phyloP scores from a whole-genome alignment of 2,888 invertebrate species.

The Agrotis puta region DNA sequence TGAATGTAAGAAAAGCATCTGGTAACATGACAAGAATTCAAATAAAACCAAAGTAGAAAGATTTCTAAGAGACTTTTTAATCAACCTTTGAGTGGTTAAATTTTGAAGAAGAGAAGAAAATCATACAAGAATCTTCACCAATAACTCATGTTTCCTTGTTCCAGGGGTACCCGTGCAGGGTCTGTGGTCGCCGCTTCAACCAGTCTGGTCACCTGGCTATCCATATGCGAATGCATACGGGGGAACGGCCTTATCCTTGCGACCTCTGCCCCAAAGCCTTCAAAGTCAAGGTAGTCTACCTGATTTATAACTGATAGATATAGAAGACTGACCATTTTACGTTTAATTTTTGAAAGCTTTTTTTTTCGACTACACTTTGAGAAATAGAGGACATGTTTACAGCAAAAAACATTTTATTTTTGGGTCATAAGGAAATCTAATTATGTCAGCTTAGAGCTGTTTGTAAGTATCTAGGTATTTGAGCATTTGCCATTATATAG shows the following conservation, averaged over 20 bases:
- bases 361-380: no score
- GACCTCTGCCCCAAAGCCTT: slow-evolving; percentile 90
- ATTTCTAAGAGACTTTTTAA: no score
- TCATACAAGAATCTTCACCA: not conserved
- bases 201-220: slow-evolving; percentile 91
- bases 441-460: no score
- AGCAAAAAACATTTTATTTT: no score
- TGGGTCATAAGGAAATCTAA: no score
- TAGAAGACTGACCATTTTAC: not conserved
- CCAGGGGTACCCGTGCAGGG: slow-evolving; percentile 90
- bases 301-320: no score
- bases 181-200: slow-evolving; percentile 90
- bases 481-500: no score
- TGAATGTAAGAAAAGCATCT: not conserved
- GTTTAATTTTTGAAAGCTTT: not conserved
- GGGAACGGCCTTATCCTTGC: slow-evolving; percentile 91
- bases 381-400: no score
- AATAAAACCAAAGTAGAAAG: not conserved
- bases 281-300: slow-evolving; percentile 84
- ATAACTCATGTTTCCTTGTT: slow-evolving; percentile 30
- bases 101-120: no score
- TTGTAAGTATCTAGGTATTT: no score
- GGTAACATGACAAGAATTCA: not conserved
- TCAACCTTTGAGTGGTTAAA: no score
- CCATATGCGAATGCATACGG: slow-evolving; percentile 91